Percentiles rank a stretch among this genome's conserved stretches.
These are phyloP conservation scores for Alsophila aescularia DNA, from an alignment of 2,888 invertebrate genomes.

Conservation along the genomic window DNA sequence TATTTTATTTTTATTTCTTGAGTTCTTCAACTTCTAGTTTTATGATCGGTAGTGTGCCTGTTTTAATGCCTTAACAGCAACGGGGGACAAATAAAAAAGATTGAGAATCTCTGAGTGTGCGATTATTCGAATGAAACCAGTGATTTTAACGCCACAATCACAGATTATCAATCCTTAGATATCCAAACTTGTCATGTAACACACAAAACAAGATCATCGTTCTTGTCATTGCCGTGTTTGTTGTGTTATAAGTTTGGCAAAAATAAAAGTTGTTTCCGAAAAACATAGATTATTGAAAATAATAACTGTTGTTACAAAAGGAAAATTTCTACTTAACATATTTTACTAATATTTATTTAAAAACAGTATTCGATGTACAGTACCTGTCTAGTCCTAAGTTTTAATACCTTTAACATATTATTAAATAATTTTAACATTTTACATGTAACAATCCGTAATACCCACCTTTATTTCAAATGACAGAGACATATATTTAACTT, in stretches of 20 bases:
- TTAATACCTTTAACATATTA: slow-evolving; percentile 46
- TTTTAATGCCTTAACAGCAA: neutral
- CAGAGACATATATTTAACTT: slow-evolving; percentile 29
- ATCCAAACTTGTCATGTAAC: neutral
- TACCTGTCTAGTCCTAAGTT: slow-evolving; percentile 82
- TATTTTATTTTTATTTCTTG: too few species aligned
- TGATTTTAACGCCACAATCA: neutral
- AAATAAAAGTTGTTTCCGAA: too few species aligned
- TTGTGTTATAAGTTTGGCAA: too few species aligned
- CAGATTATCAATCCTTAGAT: neutral
- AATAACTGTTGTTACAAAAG: too few species aligned
- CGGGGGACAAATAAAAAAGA: neutral
- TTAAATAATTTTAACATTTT: neutral
- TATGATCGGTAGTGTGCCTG: neutral
- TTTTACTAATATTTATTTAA: slow-evolving; percentile 38
- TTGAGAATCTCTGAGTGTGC: slow-evolving; percentile 10
- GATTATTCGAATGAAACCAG: slow-evolving; percentile 9
- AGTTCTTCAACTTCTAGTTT: neutral
- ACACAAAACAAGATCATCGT: too few species aligned
- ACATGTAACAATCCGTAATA: slow-evolving; percentile 28
- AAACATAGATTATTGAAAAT: too few species aligned
- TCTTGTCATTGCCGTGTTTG: too few species aligned
- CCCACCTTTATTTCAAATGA: slow-evolving; percentile 54
- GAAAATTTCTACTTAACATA: neutral
- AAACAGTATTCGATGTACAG: slow-evolving; percentile 80